Conservation (phyloP, 2,113 vertebrate species). For the Psittacara wagleri region DNA sequence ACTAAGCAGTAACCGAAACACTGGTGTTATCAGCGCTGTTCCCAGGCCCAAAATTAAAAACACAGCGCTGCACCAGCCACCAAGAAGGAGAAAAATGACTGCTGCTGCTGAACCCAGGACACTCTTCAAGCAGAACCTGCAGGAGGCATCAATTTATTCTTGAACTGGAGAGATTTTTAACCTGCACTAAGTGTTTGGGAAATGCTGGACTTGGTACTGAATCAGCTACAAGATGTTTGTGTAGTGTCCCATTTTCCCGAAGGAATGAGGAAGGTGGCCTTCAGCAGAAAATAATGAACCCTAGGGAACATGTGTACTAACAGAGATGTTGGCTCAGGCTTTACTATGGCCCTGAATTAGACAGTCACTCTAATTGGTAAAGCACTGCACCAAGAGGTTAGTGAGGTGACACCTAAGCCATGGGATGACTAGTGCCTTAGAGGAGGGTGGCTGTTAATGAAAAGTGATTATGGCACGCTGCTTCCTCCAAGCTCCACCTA, state of each 20-base stretch:
- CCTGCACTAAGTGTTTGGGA: not conserved
- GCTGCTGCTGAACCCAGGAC: no score
- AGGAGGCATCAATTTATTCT: not conserved
- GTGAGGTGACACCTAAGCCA: not conserved
- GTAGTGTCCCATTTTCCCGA: not conserved
- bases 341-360: not conserved
- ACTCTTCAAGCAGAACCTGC: not conserved
- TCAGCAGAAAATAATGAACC: not conserved
- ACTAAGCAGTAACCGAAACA: no score
- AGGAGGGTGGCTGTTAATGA: not conserved
- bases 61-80: no score
- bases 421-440: not conserved
- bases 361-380: not conserved
- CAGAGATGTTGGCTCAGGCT: not conserved
- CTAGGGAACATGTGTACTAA: no score
- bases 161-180: not conserved
- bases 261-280: not conserved
- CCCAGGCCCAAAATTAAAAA: no score
- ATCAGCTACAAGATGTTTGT: not conserved
- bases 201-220: no score
- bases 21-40: no score
- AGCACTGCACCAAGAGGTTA: not conserved
- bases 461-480: fast-evolving
- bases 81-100: no score
- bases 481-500: not conserved